Percentiles rank a stretch among this genome's conserved stretches.
These are phyloP conservation scores for Troilus luridus DNA, from an alignment of 2,888 invertebrate species.

Conservation along the genomic window DNA sequence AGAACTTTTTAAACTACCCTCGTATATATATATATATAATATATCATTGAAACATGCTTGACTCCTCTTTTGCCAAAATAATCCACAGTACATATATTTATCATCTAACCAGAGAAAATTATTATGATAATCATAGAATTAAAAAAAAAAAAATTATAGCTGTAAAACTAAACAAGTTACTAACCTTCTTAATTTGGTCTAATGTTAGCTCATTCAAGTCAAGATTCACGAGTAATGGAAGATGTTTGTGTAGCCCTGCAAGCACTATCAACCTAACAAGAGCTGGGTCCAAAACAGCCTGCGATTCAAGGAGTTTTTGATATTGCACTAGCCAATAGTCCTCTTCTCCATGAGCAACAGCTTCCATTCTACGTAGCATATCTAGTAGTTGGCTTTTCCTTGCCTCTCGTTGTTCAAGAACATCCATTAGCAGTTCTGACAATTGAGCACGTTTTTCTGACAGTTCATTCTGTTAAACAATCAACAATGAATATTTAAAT, in stretches of 20 bases:
- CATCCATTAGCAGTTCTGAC: slow-evolving; percentile 77
- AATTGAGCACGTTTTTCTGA: slow-evolving; percentile 78
- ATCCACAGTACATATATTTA: no score
- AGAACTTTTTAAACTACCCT: no score
- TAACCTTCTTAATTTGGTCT: slow-evolving; percentile 62
- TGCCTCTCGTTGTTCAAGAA: slow-evolving; percentile 78
- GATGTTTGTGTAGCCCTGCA: slow-evolving; percentile 81
- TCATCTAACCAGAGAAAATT: neutral
- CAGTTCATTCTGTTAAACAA: slow-evolving; percentile 74
- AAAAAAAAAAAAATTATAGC: neutral
- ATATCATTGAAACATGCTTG: no score
- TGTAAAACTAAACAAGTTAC: neutral
- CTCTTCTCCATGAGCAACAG: slow-evolving; percentile 66
- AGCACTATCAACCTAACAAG: slow-evolving; percentile 80
- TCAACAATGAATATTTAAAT: neutral
- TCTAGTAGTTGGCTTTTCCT: slow-evolving; percentile 77
- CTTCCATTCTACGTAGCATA: slow-evolving; percentile 82
- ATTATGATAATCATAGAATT: neutral
- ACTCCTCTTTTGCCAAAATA: no score
- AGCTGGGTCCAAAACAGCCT: slow-evolving; percentile 76
- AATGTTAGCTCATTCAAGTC: slow-evolving; percentile 67
- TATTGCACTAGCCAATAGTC: slow-evolving; percentile 85
- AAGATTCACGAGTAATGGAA: slow-evolving; percentile 80
- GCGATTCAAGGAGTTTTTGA: slow-evolving; percentile 83
- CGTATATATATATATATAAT: no score